phyloP scores from a whole-genome alignment of 2,797 vertebrate species.

The Lepus townsendii region DNA sequence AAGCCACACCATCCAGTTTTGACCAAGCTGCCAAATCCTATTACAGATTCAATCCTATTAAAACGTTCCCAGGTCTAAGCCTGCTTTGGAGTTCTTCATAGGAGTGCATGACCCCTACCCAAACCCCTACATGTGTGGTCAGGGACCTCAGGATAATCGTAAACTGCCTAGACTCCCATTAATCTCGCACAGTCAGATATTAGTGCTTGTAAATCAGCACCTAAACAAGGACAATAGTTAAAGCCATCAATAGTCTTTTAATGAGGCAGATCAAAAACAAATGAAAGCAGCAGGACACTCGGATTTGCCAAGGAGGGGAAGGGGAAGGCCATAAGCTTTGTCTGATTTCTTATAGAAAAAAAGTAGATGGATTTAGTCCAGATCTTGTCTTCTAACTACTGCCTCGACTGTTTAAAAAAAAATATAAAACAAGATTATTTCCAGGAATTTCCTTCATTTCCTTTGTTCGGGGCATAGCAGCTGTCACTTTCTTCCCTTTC shows the following conservation, averaged over 20 bases:
- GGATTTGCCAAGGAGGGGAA: slow-evolving; percentile 89
- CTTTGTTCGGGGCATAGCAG: slow-evolving; percentile 78
- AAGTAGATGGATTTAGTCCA: slow-evolving; percentile 83
- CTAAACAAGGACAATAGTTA: slow-evolving; percentile 94
- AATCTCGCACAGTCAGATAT: slow-evolving; percentile 93
- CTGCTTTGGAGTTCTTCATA: slow-evolving; percentile 92
- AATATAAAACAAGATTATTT: slow-evolving; percentile 71
- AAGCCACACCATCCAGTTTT: slow-evolving; percentile 87
- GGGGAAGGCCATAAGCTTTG: slow-evolving; percentile 87
- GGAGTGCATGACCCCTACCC: slow-evolving; percentile 90
- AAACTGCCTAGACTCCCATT: slow-evolving; percentile 92
- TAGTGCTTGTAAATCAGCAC: slow-evolving; percentile 94
- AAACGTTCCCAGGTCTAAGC: slow-evolving; percentile 93
- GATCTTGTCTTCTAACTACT: slow-evolving; percentile 75
- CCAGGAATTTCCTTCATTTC: slow-evolving; percentile 77
- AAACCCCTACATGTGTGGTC: slow-evolving; percentile 93
- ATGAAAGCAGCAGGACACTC: slow-evolving; percentile 91
- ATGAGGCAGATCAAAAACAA: slow-evolving; percentile 95
- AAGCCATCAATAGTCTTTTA: slow-evolving; percentile 94
- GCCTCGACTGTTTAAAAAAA: slow-evolving; percentile 72
- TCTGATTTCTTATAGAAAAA: slow-evolving; percentile 85
- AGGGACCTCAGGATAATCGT: slow-evolving; percentile 92
- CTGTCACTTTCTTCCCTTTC: slow-evolving; percentile 73
- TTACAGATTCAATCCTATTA: slow-evolving; percentile 94
- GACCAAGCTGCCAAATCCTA: slow-evolving; percentile 92